phyloP scores from a whole-genome alignment of 2,888 invertebrate genomes.

The Adelphocoris suturalis region DNA sequence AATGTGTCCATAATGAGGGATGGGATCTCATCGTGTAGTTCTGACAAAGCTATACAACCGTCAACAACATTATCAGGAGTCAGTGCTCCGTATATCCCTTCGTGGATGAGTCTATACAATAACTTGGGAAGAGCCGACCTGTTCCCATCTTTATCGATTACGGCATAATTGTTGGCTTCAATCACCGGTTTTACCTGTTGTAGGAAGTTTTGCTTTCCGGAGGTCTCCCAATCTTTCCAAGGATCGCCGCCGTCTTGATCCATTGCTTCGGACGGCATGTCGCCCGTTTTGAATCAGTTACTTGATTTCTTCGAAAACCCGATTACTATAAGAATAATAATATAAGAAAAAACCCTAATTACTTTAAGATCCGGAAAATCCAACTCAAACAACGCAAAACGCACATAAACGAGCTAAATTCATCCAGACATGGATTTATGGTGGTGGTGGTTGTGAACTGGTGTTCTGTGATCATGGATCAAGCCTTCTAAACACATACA shows the following conservation, averaged over 20 bases:
- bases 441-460: too few species aligned
- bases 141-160: constrained; percentile 57
- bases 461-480: too few species aligned
- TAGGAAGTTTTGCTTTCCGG: constrained; percentile 56
- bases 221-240: constrained; percentile 66
- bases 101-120: constrained; percentile 89
- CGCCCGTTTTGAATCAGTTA: not conserved
- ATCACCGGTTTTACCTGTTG: constrained; percentile 58
- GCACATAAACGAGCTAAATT: too few species aligned
- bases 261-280: constrained; percentile 65
- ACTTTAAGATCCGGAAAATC: too few species aligned
- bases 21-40: constrained; percentile 88
- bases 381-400: too few species aligned
- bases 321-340: not conserved
- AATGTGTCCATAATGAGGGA: constrained; percentile 92
- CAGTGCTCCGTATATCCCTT: constrained; percentile 87
- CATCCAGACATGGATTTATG: too few species aligned
- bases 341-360: not conserved
- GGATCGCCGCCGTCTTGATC: constrained; percentile 41
- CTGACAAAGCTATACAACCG: constrained; percentile 87
- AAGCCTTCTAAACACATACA: too few species aligned
- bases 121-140: constrained; percentile 82
- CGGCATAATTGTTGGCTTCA: constrained; percentile 37
- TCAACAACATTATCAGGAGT: constrained; percentile 89
- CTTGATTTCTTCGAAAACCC: not conserved